These are phyloP conservation scores for Allophyes oxyacanthae DNA, from an alignment of 2,888 invertebrate species.

Conservation along the genomic window DNA sequence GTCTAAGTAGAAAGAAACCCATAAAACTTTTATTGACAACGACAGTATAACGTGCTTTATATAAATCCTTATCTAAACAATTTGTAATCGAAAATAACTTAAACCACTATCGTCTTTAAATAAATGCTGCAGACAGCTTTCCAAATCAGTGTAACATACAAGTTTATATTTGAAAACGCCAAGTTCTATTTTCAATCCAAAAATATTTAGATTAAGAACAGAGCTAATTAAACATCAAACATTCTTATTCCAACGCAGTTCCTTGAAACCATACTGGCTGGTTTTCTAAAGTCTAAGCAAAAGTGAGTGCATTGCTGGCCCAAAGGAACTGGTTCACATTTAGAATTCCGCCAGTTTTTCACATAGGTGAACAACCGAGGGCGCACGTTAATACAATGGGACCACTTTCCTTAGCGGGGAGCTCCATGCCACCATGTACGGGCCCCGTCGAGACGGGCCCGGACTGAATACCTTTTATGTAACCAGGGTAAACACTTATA, in stretches of 20 bases:
- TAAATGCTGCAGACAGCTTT: conserved; percentile 8
- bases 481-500: conserved; percentile 49
- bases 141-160: conserved; percentile 15
- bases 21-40: too few species aligned
- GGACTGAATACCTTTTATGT: conserved; percentile 57
- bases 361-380: conserved; percentile 79
- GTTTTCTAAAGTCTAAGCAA: conserved; percentile 39
- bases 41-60: too few species aligned
- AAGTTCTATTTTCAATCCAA: conserved; percentile 4
- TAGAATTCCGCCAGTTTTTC: conserved; percentile 77
- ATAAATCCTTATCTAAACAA: too few species aligned
- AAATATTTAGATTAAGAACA: conserved; percentile 23
- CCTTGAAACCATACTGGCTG: neutral
- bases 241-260: conserved; percentile 2
- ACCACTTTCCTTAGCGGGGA: conserved; percentile 81
- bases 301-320: conserved; percentile 58
- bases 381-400: conserved; percentile 74
- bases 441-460: conserved; percentile 39
- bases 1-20: neutral
- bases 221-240: neutral
- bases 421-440: conserved; percentile 71
- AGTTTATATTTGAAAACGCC: conserved; percentile 13
- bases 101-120: conserved; percentile 7
- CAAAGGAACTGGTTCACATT: conserved; percentile 56
- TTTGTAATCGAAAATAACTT: too few species aligned